Conservation (phyloP, 2,797 vertebrate genomes). For the Salarias fasciatus region DNA sequence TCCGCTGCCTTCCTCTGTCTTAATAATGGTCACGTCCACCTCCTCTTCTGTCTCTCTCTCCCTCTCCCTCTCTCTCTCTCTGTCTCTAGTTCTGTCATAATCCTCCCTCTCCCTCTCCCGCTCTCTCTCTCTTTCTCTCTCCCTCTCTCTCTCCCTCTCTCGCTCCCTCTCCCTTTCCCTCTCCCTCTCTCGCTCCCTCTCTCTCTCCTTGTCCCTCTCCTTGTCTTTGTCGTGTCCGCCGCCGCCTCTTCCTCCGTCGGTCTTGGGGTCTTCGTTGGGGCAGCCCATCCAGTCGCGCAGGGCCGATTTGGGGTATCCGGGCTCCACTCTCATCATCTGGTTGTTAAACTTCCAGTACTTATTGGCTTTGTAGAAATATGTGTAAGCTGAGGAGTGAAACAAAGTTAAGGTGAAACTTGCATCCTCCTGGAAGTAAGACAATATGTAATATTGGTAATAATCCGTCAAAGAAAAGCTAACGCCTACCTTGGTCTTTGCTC, state of each 20-base stretch:
- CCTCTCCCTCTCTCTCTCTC: conserved; percentile 20
- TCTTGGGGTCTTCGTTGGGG: conserved; percentile 83
- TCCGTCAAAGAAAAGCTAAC: too few species aligned
- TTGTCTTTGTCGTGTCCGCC: conserved; percentile 73
- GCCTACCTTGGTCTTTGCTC: conserved; percentile 90
- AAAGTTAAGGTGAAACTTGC: background rate
- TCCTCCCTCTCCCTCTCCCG: conserved; percentile 30
- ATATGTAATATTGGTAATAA: background rate
- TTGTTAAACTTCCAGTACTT: conserved; percentile 96
- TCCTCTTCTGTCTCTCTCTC: conserved; percentile 41
- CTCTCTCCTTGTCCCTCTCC: conserved; percentile 61
- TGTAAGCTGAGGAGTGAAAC: conserved; percentile 81
- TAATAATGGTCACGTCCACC: conserved; percentile 81
- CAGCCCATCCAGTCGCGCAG: conserved; percentile 92
- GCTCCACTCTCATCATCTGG: conserved; percentile 90
- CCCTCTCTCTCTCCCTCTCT: conserved; percentile 37
- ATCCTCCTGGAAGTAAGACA: background rate
- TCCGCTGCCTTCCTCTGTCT: conserved; percentile 11
- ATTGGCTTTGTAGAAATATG: conserved; percentile 94
- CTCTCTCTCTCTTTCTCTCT: conserved; percentile 21
- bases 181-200: conserved; percentile 30
- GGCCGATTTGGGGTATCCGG: conserved; percentile 91
- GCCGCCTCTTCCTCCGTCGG: conserved; percentile 72
- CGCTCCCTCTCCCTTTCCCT: conserved; percentile 18
- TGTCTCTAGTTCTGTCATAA: conserved; percentile 30